phyloP scores from a whole-genome alignment of 2,113 vertebrate genomes.

The Larimichthys crocea region DNA sequence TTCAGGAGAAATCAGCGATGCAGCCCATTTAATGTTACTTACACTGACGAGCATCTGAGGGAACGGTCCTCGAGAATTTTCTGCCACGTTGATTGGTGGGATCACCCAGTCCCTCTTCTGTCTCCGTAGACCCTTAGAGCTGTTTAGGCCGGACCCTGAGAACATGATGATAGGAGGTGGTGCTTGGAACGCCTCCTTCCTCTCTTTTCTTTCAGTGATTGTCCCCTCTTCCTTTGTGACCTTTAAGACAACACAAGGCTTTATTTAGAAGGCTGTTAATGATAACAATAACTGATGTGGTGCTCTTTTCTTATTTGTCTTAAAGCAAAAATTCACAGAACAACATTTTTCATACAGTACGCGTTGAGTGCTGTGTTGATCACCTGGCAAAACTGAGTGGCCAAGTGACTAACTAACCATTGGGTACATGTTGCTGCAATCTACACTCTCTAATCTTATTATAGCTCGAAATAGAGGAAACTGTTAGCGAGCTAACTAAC shows the following conservation, averaged over 20 bases:
- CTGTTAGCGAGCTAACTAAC: neutral
- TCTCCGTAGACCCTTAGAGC: constrained; percentile 84
- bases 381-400: neutral
- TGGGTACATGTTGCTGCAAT: neutral
- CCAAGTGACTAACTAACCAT: neutral
- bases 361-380: neutral
- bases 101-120: constrained; percentile 99
- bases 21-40: constrained; percentile 77
- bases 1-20: constrained; percentile 50
- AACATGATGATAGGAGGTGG: constrained; percentile 84
- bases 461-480: neutral
- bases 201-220: constrained; percentile 60
- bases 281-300: constrained; percentile 15
- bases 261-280: constrained; percentile 20
- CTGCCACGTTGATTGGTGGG: constrained; percentile 96
- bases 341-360: neutral
- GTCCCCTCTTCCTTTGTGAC: constrained; percentile 63
- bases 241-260: constrained; percentile 61
- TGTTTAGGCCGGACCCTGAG: constrained; percentile 81
- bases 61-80: constrained; percentile 96
- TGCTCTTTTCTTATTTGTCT: neutral
- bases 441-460: neutral
- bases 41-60: constrained; percentile 97
- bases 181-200: constrained; percentile 43
- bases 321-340: constrained; percentile 15